Evolutionary conservation across 2,113 vertebrate species (phyloP).

Genomic region (Mormyrus lacerda): DNA sequence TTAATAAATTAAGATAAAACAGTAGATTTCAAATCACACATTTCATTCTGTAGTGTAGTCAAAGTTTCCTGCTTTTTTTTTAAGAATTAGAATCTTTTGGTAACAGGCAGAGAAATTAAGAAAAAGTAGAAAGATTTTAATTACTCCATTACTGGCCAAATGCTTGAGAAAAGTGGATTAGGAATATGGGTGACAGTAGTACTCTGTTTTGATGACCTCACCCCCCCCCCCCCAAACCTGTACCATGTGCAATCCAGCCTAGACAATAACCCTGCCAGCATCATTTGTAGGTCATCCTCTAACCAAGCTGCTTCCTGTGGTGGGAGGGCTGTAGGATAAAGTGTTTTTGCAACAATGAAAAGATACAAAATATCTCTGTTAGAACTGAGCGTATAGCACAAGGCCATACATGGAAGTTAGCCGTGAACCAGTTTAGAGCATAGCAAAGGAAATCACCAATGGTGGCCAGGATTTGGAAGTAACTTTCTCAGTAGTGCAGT

Average conservation of each 20-base stretch:
- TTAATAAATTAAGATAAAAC: not conserved
- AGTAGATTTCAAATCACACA: not conserved
- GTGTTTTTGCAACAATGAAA: not conserved
- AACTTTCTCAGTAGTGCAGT: not conserved
- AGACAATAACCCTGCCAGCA: not conserved
- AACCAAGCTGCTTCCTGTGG: not conserved
- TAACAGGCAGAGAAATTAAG: not conserved
- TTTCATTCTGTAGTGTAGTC: not conserved
- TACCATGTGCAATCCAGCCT: not conserved
- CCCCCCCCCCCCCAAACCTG: not conserved
- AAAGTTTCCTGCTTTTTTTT: not conserved
- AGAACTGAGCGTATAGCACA: not conserved
- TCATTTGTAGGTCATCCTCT: not conserved
- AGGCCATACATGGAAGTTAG: not conserved
- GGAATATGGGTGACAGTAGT: not conserved
- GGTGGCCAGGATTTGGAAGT: not conserved
- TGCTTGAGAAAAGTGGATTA: not conserved
- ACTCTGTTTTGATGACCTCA: not conserved
- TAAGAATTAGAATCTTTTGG: not conserved
- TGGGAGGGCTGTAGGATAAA: not conserved
- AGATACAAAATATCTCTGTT: not conserved
- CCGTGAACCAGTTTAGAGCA: not conserved
- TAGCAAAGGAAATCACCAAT: not conserved
- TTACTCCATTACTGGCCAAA: not conserved
- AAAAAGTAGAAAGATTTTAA: not conserved